A percentile compares a stretch with the other conserved stretches of the same genome.
phyloP scores from a whole-genome alignment of 1,140 invertebrate species.

The Mercenaria mercenaria region DNA sequence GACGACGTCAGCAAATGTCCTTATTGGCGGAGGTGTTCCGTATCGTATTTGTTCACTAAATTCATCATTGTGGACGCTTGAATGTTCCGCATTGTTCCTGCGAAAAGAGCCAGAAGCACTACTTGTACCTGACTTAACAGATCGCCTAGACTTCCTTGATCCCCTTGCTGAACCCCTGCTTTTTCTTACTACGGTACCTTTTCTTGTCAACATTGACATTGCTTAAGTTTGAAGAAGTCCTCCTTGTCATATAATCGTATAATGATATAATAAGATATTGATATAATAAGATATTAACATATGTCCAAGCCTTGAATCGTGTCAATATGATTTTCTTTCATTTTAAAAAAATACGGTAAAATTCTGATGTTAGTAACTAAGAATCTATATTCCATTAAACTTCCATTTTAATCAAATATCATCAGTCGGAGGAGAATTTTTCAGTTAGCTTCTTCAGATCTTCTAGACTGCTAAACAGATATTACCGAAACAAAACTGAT shows the following conservation, averaged over 20 bases:
- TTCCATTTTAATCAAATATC: too few relatives aligned
- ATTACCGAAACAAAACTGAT: not conserved
- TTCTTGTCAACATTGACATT: constrained; percentile 46
- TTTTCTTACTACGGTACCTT: constrained; percentile 30
- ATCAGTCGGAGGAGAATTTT: too few relatives aligned
- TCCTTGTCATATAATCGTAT: too few relatives aligned
- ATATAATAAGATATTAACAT: too few relatives aligned
- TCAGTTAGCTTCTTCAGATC: not conserved
- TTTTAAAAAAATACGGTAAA: too few relatives aligned
- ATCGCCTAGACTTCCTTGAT: not conserved
- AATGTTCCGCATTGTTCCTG: not conserved
- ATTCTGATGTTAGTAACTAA: too few relatives aligned
- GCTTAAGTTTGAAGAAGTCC: not conserved
- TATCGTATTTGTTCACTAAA: not conserved
- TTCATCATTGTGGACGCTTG: not conserved
- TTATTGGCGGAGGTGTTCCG: not conserved
- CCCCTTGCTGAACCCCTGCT: constrained; percentile 18
- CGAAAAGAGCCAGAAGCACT: not conserved
- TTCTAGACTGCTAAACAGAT: not conserved
- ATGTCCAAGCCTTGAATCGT: too few relatives aligned
- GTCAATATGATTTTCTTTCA: too few relatives aligned
- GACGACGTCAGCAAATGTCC: constrained; percentile 23
- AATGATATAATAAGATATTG: too few relatives aligned
- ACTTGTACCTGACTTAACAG: not conserved
- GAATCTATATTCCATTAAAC: too few relatives aligned